Evolutionary conservation across 2,797 vertebrate species (phyloP).

Genomic region (Heterohyrax brucei): DNA sequence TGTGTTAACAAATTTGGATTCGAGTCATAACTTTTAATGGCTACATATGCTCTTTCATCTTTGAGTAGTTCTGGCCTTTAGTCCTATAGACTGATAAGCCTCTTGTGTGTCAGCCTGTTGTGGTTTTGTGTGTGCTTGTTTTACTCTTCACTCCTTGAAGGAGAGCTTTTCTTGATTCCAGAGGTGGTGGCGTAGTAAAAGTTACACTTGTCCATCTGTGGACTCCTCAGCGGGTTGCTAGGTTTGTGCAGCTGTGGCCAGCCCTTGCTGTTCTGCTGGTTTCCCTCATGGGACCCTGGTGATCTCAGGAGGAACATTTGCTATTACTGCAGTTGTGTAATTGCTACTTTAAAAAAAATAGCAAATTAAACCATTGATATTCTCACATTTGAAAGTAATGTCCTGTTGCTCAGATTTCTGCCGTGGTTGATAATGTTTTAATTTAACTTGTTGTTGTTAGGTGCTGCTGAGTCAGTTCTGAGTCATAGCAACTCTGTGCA

Average conservation of each 20-base stretch:
- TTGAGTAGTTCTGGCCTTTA: constrained; percentile 33
- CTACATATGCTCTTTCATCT: not conserved
- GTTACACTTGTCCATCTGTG: constrained; percentile 4
- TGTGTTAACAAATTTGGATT: constrained; percentile 11
- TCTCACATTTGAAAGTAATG: not conserved
- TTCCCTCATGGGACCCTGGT: not conserved
- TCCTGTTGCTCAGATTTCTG: not conserved
- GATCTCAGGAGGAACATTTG: not conserved
- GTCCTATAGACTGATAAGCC: not conserved
- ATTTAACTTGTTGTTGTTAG: not conserved
- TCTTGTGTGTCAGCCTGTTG: not conserved
- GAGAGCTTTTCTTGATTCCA: not conserved
- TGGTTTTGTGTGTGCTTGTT: constrained; percentile 8
- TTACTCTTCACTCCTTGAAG: not conserved
- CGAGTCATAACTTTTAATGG: constrained; percentile 50
- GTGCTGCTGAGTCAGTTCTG: no score
- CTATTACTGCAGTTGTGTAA: not conserved
- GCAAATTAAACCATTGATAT: not conserved
- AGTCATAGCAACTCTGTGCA: no score
- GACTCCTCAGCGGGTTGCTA: not conserved
- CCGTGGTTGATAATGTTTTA: not conserved
- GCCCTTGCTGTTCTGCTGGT: not conserved
- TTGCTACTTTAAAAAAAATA: not conserved
- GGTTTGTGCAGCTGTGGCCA: not conserved
- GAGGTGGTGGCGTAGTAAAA: not conserved